These are phyloP conservation scores for Urocynchramus pylzowi DNA, from an alignment of 2,113 vertebrate genomes.

Conservation along the genomic window DNA sequence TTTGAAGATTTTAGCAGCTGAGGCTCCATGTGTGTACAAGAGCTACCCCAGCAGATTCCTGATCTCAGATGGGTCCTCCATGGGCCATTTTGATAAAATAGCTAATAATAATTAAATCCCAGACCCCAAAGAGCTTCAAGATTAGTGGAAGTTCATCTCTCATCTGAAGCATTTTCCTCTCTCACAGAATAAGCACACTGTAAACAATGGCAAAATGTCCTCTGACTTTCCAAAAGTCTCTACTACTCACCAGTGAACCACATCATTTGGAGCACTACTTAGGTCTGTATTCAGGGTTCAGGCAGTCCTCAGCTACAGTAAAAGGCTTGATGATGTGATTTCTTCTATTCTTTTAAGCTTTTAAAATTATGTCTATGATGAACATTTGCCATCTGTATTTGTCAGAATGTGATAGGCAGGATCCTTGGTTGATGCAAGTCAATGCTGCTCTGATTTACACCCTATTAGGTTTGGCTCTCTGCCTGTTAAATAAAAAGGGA, in stretches of 20 bases:
- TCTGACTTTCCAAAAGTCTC: neutral
- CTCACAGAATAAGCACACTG: neutral
- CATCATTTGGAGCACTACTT: neutral
- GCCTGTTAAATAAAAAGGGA: constrained; percentile 55
- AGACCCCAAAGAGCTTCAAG: neutral
- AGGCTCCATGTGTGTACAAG: fast-evolving
- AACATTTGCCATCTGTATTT: neutral
- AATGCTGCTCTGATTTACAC: constrained; percentile 7
- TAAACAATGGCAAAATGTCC: neutral
- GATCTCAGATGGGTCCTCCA: neutral
- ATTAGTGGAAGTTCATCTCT: neutral
- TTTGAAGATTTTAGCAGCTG: neutral
- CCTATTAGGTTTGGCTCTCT: neutral
- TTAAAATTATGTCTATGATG: neutral
- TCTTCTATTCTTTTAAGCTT: neutral
- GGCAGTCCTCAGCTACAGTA: neutral
- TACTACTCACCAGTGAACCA: neutral
- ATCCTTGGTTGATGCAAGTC: neutral
- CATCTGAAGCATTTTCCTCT: neutral
- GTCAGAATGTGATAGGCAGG: neutral
- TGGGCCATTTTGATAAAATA: neutral
- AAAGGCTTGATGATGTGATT: neutral
- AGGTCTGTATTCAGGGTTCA: neutral
- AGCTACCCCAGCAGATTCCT: neutral
- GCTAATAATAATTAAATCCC: neutral